Conservation (phyloP, 2,113 vertebrate species). For the Isurus oxyrinchus region DNA sequence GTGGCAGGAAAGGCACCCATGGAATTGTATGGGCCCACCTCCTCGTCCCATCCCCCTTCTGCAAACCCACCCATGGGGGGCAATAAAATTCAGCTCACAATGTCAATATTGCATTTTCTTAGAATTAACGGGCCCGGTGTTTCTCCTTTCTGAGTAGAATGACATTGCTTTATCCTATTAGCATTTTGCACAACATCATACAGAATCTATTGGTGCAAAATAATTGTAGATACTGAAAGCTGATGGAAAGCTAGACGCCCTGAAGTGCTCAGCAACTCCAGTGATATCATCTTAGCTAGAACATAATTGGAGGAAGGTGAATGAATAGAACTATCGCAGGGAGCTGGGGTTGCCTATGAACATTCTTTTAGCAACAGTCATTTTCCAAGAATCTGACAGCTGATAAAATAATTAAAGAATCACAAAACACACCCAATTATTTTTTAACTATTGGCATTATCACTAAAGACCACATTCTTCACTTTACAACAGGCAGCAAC, state of each 20-base stretch:
- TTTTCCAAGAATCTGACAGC: neutral
- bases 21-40: no score
- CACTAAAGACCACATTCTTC: neutral
- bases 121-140: neutral
- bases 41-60: no score
- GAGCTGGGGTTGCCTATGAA: neutral
- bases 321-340: neutral
- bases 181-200: no score
- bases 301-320: neutral
- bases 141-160: neutral
- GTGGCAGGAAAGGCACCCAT: no score
- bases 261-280: neutral
- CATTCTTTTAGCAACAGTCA: neutral
- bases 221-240: neutral
- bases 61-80: no score
- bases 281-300: neutral
- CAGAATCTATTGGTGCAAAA: neutral
- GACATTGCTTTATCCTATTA: no score
- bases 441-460: neutral
- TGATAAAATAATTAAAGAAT: neutral
- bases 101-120: neutral
- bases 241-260: neutral
- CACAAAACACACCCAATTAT: neutral
- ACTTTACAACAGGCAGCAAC: neutral
- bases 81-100: no score